Evolutionary conservation across 30 jellyfish, hydroid and myxozoan genomes (phyloP).

Genomic region (Morbakka virulenta): DNA sequence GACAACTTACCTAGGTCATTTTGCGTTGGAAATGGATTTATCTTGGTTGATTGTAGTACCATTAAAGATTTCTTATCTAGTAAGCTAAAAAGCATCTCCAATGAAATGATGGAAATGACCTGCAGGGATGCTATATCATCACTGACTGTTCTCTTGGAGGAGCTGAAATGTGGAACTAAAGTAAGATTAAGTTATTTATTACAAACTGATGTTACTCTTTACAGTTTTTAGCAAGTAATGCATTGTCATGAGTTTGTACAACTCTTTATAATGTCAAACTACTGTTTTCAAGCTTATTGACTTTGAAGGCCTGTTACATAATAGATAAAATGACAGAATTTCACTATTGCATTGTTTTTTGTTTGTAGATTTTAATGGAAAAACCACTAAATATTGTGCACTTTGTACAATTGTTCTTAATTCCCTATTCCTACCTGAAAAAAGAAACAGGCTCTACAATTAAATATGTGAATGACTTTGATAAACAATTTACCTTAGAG

Average conservation of each 20-base stretch:
- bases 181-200: not conserved
- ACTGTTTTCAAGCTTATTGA: no score
- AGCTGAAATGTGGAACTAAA: constrained; percentile 26
- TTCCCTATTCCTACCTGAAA: no score
- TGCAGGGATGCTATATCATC: constrained; percentile 30
- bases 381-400: no score
- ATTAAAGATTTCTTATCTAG: constrained; percentile 55
- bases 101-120: constrained; percentile 45
- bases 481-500: constrained; percentile 28
- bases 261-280: no score
- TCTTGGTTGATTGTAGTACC: constrained; percentile 47
- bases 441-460: constrained; percentile 68
- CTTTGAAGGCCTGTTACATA: no score
- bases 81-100: constrained; percentile 36
- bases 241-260: no score
- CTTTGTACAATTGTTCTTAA: no score
- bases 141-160: constrained; percentile 40
- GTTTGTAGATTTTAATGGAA: no score
- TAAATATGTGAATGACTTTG: constrained; percentile 43
- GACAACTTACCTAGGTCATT: constrained; percentile 23
- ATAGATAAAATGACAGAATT: no score
- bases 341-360: no score
- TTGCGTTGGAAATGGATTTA: constrained; percentile 44
- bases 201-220: not conserved
- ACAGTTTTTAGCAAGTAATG: no score